Base-by-base conservation (phyloP, 2,888 invertebrate genomes). In the Gryllus longicercus region DNA sequence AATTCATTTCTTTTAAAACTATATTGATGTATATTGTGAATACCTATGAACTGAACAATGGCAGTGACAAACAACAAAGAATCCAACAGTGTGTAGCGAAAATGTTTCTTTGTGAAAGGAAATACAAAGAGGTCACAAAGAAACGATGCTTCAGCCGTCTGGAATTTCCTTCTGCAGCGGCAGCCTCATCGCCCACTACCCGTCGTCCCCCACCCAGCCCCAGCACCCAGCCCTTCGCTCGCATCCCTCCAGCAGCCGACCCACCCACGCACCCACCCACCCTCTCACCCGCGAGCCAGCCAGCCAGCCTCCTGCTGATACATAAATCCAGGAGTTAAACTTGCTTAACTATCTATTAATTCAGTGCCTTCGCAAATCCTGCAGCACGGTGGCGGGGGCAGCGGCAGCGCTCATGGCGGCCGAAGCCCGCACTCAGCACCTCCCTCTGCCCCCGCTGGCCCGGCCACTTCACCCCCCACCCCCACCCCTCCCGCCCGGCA, bases 271-370 rank as follows among this genome's bases (percentile, higher is more conserved):
- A 8, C 63, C 16, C n/a, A 5, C 1, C 21, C 21, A 21, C 21
- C 1, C 21, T 51, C 51, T 11, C 51, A 51, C 16, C 63, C 63
- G 63, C n/a, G 16, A 18, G 63, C 63, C 63, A 3, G 16, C 16
- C 63, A 63, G 63, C 63, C 63, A 63, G 63, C 63, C 63, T 63
- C 63, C 63, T 63, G 63, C 63, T 63, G 63, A 63, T 63, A 63
- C 63, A 63, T 63, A 63, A 63, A 63, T 63, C 63, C 63, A 63
- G 63, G 63, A 63, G 63, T 63, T 63, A 63, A 63, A 63, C 63
- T 63, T 63, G 63, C 63, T 63, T 63, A 63, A 63, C 63, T 63
- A 63, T 63, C 63, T 63, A 63, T 63, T 63, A 63, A 63, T 63
- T 63, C 63, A 63, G 63, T 63, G 63, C 63, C 63, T 63, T 63